Percentiles rank a stretch among this genome's conserved stretches.
Conservation (phyloP, 1,140 invertebrate genomes). For the Manduca sexta region DNA sequence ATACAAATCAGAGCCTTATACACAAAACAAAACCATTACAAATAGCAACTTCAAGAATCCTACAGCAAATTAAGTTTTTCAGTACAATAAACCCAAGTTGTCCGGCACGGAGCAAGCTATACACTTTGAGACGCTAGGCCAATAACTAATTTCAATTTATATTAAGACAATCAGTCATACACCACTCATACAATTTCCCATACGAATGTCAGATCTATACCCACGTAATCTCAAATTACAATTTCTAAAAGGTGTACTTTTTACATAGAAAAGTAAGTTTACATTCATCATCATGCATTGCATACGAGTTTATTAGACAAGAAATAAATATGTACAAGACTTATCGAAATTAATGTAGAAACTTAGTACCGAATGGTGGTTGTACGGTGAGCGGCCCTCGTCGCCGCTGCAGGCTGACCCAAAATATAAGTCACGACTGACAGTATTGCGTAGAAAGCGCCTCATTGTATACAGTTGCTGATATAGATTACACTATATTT, state of each 20-base stretch:
- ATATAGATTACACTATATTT: too few species aligned
- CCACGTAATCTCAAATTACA: too few species aligned
- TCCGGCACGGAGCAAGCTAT: background rate
- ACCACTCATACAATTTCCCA: conserved; percentile 6
- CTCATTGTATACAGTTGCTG: too few species aligned
- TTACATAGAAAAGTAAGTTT: too few species aligned
- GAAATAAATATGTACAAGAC: conserved; percentile 34
- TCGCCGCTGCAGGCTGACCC: background rate
- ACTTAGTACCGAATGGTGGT: conserved; percentile 23
- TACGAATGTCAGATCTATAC: conserved; percentile 16
- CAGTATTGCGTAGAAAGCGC: too few species aligned
- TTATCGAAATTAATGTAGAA: conserved; percentile 31
- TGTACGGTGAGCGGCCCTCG: too few species aligned
- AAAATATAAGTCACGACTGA: too few species aligned
- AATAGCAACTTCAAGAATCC: too few species aligned
- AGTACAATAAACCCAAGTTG: background rate
- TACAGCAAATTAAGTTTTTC: too few species aligned
- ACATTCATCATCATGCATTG: too few species aligned
- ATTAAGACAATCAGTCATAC: conserved; percentile 5
- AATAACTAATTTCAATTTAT: conserved; percentile 22
- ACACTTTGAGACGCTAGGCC: conserved; percentile 24
- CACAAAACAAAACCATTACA: too few species aligned
- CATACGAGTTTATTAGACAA: background rate
- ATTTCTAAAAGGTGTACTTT: conserved; percentile 9
- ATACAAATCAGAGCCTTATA: too few species aligned